Evolutionary conservation across 2,888 invertebrate species (phyloP), one percentile per base, ranked within the genome.

Genomic region (Agonopterix alstromeriana): DNA sequence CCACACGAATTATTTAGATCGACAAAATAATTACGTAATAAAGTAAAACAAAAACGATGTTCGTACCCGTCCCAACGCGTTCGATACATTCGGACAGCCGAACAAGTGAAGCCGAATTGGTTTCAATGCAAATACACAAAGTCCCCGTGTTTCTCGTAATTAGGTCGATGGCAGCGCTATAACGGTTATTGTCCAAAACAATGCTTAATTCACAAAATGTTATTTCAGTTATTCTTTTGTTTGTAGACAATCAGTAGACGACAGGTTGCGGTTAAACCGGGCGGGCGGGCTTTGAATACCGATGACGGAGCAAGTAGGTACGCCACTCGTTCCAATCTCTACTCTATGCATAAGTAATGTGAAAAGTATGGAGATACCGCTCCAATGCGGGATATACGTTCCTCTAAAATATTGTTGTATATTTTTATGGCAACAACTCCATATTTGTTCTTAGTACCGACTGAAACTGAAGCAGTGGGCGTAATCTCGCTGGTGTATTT

Each of bases 321-420:
- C 79, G 67, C 72, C 70, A 76, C 76, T 75, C 83, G 82, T 79
- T 86, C 83, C 87, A 87, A 87, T 87, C 85, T 85, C 75, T 83
- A 84, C 75, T 81, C 87, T 85, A 86, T 86, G 86, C 85, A 85
- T 88, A 86, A 85, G 76, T 87, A 86, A 88, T 88, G 82, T 76
- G 82, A 80, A 86, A 86, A 83, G 84, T 85, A 82, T 84, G 84
- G 82, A 82, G 77, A 81, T 79, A 69, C 73, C 67, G 67, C 76
- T 61, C 66, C 74, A 68, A 72, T 71, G 74, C 79, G 77, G 75
- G 71, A 75, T 73, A 81, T 73, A 75, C 70, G 71, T 71, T 70
- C 62, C 56, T 80, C 76, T 82, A 83, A 83, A 82, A 83, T 81
- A 83, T 79, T 73, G 75, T 72, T 75, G 73, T 78, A 73, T 80